Evolutionary conservation across 92 coral and sea anemone genomes (phyloP), one percentile per base, ranked within the genome.

Genomic region (Palythoa heliodiscus): DNA sequence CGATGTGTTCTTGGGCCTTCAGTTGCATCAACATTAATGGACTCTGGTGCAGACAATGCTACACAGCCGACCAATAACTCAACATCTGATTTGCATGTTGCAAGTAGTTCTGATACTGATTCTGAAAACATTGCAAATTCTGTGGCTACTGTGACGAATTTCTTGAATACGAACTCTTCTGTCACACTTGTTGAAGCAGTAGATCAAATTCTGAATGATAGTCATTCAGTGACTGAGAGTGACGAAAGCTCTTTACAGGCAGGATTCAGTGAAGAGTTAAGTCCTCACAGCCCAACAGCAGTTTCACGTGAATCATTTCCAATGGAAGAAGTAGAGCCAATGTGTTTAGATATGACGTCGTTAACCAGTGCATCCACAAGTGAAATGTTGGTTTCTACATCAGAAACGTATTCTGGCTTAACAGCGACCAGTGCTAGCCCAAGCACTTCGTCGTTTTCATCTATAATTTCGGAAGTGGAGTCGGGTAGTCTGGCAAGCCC

Each of bases 281-380:
- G 55, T 4, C 70, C 84, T 50, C 75, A 63, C 40, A 75, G 9
- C 19, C 75, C 11, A 23, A 60, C 40, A 35, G 55, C 77, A 47
- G 55, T 83, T 24, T 87, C 92, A 13, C 89, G 91, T n/a, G 93
- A 88, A n/a, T 86, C 90, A 37, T 91, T 89, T 71, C 95, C 95
- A 5, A 52, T 92, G 92, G 98, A 90, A 52, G 95, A 82, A 70
- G 88, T 87, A 11, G 98, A 94, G 71, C 98, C 98, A 55, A 90
- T 90, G 64, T 92, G 92, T 64, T 84, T 92, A 75, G 92, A 90
- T 77, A 77, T 84, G 47, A 84, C 91, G 7, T 91, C 93, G 0
- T 60, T 92, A 76, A 92, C 88, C 52, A 77, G 87, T 38, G 54
- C 89, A 3, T 86, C 98, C 9, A 13, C 91, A 7, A 76, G 89